phyloP scores from a whole-genome alignment of 2,797 vertebrate genomes.

The Chlorospingus flavigularis region DNA sequence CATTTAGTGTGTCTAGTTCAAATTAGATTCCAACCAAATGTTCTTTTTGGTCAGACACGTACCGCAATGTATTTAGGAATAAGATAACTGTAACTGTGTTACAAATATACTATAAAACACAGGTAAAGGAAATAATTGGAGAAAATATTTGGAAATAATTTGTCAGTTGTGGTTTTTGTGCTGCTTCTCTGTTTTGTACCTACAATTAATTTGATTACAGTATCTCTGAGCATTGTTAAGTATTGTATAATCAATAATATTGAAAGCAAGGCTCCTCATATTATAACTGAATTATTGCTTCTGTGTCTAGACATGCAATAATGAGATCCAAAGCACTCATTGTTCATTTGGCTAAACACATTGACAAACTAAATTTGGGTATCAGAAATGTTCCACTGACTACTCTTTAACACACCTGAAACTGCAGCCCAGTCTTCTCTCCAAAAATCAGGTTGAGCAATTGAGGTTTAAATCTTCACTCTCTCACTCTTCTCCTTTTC shows the following conservation, averaged over 20 bases:
- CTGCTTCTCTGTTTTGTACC: background rate
- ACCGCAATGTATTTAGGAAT: background rate
- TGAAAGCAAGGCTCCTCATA: background rate
- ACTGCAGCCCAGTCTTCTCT: background rate
- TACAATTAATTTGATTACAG: background rate
- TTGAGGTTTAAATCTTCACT: background rate
- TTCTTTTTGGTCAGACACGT: background rate
- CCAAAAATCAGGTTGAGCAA: background rate
- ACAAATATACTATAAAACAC: background rate
- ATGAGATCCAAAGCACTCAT: background rate
- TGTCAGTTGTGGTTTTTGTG: background rate
- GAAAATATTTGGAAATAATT: background rate
- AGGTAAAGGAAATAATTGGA: background rate
- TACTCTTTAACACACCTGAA: background rate
- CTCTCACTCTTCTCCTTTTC: background rate
- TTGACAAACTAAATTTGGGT: slow-evolving; percentile 7
- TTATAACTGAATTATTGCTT: background rate
- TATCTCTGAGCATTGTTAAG: background rate
- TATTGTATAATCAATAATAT: slow-evolving; percentile 5
- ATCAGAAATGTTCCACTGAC: background rate
- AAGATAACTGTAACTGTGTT: background rate
- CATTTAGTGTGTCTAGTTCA: background rate
- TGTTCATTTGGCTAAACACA: background rate
- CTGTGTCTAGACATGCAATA: background rate
- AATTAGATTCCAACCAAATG: background rate